Evolutionary conservation across 2,797 vertebrate species (phyloP), one percentile per base, ranked within the genome.

Genomic region (Rhinophrynus dorsalis): DNA sequence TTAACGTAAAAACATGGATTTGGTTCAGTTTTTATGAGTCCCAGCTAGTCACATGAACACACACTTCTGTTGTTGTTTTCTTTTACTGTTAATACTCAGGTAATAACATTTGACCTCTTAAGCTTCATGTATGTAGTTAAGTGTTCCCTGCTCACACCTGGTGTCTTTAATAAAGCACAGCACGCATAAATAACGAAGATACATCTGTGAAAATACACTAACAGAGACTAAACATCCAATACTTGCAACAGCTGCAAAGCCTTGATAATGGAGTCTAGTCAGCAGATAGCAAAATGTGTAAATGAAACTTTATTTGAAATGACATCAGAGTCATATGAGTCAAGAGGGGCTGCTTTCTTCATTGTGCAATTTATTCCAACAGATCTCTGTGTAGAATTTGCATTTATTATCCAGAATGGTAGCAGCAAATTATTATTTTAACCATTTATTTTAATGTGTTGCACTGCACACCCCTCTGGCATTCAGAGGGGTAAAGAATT

Each of bases 121-220:
- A 79, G 80, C 69, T 75, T 27, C 76, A 68, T 80, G 77, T 70
- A 78, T 69, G 75, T 76, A 51, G 70, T 51, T 75, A 78, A 80
- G 76, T 67, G 77, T 62, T 81, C 75, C 77, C 76, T 72, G 74
- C 78, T 81, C 84, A 85, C 80, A 86, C 84, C 82, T 84, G 85
- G 88, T 76, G 75, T 72, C 38, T 61, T 83, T 68, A 79, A 79
- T 80, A 83, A 81, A 83, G 77, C 75, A 68, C 77, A 80, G 80
- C 77, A 80, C 89, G 85, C 85, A 91, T 90, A 90, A 91, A 85
- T 91, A 89, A 90, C 86, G 82, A 81, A 82, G 80, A 77, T 84
- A 77, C 50, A 78, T 86, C 84, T 80, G 79, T 70, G 78, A 83
- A 84, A 82, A 82, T 85, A 83, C 79, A 80, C 83, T 90, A 88